These are phyloP conservation scores for Agapostemon virescens DNA, from an alignment of 2,888 invertebrate species.

Conservation along the genomic window DNA sequence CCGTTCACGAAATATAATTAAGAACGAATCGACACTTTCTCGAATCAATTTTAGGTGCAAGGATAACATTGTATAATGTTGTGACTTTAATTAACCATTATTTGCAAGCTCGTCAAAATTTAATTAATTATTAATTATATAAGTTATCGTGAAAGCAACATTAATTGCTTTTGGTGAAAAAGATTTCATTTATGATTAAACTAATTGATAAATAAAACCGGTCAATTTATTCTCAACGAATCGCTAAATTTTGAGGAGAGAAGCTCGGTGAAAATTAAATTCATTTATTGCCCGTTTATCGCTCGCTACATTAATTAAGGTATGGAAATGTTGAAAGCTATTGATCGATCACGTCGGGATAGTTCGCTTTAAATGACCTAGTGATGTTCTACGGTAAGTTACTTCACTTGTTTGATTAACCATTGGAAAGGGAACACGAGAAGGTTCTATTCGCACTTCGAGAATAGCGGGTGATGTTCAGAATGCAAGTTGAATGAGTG, in stretches of 20 bases:
- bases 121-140: background rate
- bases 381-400: background rate
- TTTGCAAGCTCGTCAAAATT: background rate
- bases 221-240: no score
- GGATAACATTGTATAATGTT: background rate
- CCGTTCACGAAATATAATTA: background rate
- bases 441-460: background rate
- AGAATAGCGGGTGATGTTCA: background rate
- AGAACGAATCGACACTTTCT: background rate
- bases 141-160: no score
- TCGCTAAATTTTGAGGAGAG: background rate
- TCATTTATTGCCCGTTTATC: background rate
- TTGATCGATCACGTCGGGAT: background rate
- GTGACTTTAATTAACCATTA: background rate
- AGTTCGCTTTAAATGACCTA: background rate
- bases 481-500: slow-evolving; percentile 3
- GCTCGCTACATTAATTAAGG: background rate
- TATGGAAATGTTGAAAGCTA: background rate
- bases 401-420: background rate
- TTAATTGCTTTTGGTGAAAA: background rate
- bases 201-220: background rate
- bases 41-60: background rate
- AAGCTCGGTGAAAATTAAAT: background rate
- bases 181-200: background rate
- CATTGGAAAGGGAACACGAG: background rate